phyloP scores from a whole-genome alignment of 2,113 vertebrate genomes.

The Ondatra zibethicus region DNA sequence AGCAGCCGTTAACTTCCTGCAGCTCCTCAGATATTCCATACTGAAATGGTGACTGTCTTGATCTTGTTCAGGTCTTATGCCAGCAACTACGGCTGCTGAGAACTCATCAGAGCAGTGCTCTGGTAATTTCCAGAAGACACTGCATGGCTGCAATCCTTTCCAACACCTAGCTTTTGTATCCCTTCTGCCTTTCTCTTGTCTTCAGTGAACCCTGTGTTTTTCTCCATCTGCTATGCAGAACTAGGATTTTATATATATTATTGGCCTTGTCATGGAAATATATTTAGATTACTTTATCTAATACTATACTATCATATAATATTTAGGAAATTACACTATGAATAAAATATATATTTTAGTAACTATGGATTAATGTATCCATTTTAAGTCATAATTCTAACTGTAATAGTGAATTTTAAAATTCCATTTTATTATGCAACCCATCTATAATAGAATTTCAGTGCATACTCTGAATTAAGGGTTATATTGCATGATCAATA shows the following conservation, averaged over 20 bases:
- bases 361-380: background rate
- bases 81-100: background rate
- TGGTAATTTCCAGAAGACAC: background rate
- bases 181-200: background rate
- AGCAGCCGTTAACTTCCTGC: background rate
- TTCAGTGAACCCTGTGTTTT: background rate
- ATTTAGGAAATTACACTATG: background rate
- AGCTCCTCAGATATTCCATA: background rate
- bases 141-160: background rate
- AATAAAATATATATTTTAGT: background rate
- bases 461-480: background rate
- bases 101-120: too few species aligned
- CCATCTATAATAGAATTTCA: slow-evolving; percentile 6
- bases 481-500: background rate
- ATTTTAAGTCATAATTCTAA: slow-evolving; percentile 25
- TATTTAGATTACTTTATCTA: background rate
- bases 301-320: background rate
- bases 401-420: background rate
- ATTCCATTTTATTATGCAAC: background rate
- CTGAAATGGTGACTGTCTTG: background rate
- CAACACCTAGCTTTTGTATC: too few species aligned
- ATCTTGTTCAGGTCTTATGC: background rate
- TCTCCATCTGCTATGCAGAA: background rate
- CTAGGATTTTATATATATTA: background rate
- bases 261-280: background rate